These are phyloP conservation scores for Tylochromis polylepis DNA, from an alignment of 2,113 vertebrate genomes.

Conservation along the genomic window DNA sequence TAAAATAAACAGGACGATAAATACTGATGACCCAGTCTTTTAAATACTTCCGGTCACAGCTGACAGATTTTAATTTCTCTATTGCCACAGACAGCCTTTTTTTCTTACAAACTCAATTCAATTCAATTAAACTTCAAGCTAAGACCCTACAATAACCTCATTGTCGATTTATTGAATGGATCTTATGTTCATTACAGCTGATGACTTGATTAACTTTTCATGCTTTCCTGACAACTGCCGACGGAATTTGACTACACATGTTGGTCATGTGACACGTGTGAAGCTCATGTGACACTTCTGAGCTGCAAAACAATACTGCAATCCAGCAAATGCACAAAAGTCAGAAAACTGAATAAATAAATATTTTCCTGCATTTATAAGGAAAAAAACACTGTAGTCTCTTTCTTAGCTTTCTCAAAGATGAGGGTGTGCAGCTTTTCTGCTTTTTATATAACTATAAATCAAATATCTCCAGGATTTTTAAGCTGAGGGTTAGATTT, in stretches of 20 bases:
- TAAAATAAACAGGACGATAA: not conserved
- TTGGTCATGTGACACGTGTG: not conserved
- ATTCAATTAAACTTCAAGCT: not conserved
- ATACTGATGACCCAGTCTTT: not conserved
- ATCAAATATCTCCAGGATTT: not conserved
- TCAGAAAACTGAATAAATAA: not conserved
- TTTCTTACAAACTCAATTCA: not conserved
- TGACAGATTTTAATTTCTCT: not conserved
- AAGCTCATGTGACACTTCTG: not conserved
- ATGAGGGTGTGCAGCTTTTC: not conserved
- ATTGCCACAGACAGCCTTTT: not conserved
- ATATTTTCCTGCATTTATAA: not conserved
- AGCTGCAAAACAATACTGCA: not conserved
- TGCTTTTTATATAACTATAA: not conserved
- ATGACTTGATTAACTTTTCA: not conserved
- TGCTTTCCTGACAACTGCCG: not conserved
- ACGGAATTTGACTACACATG: not conserved
- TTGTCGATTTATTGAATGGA: not conserved
- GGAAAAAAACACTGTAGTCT: not conserved
- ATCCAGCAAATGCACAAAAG: not conserved
- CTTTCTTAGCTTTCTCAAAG: not conserved
- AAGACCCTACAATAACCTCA: not conserved
- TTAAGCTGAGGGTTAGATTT: accelerated
- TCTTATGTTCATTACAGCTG: not conserved
- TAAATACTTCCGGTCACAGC: not conserved